Base-by-base conservation (phyloP, 1,140 invertebrate genomes). In the Chrysopa pallens region DNA sequence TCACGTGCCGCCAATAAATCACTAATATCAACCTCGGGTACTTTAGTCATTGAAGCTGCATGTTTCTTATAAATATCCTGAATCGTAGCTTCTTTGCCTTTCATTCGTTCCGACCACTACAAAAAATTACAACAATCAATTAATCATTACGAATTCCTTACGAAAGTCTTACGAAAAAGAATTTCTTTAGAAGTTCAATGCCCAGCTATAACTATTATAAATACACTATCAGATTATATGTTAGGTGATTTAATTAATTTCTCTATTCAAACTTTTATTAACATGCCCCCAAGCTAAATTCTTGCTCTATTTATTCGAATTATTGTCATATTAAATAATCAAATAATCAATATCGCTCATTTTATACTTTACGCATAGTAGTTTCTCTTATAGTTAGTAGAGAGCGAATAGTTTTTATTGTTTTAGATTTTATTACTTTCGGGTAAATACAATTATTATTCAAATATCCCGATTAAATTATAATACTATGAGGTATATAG, bases 51-150 rank as follows among this genome's bases (percentile, higher is more conserved):
- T 8, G 62, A 54, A 48, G 74, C 69, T 36, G 85, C 62, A 48
- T 80, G 76, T 1, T 71, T 68, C 39, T 76, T 62, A 53, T 82
- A 94, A 9, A 70, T 67, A 36, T 71, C 65, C 36, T 75, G 73
- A 42, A 94, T 77, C 47, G 77, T 59, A 50, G 84, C 73, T 51
- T 81, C 77, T 54, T 81, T 80, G 4, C 64, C 56, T 64, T 79
- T 78, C 36, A 81, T 66, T 50, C 76, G 74, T 36, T 90, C 86
- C 0, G 87, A 89, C 89, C 89, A 95, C 78, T 85, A 49, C 48
- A 60, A 57, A 9, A 42, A 44, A 41, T 47, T 42, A n/a, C n/a
- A 48, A 43, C 46, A 8, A 28, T 39, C 13, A 40, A 42, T 44
- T 42, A 44, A 43, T 33, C 39, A 47, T 33, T 42, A 15, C 41